Evolutionary conservation across 1,140 invertebrate species (phyloP).

Genomic region (Anastatus disparis): DNA sequence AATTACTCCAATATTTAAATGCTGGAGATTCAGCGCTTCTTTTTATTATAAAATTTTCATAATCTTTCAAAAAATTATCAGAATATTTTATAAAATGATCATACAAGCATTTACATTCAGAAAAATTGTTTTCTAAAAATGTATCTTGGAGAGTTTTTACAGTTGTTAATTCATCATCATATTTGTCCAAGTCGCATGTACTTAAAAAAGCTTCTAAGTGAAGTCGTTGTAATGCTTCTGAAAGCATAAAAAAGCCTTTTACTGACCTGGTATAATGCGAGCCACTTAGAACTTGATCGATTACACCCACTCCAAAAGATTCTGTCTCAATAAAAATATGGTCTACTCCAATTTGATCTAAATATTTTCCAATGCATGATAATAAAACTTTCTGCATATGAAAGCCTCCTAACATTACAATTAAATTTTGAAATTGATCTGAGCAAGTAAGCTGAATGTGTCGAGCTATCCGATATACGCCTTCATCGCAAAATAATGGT

Average conservation of each 20-base stretch:
- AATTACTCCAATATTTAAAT: too few species aligned
- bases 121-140: neutral
- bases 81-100: neutral
- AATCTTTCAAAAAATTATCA: conserved; percentile 8
- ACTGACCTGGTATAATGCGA: conserved; percentile 25
- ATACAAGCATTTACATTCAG: neutral
- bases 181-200: neutral
- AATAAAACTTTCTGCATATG: neutral
- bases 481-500: conserved; percentile 30
- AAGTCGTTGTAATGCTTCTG: conserved; percentile 15
- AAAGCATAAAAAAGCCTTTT: conserved; percentile 24
- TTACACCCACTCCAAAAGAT: conserved; percentile 12
- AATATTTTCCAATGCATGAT: conserved; percentile 9
- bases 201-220: conserved; percentile 27
- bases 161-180: conserved; percentile 1
- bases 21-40: too few species aligned
- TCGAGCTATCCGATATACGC: conserved; percentile 27
- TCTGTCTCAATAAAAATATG: neutral
- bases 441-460: neutral
- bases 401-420: conserved; percentile 1
- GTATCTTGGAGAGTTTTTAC: neutral
- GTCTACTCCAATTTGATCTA: neutral
- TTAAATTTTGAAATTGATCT: neutral
- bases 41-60: too few species aligned
- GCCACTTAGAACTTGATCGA: conserved; percentile 25